These are phyloP conservation scores for Plagodis pulveraria DNA, from an alignment of 2,888 invertebrate genomes.

Conservation along the genomic window DNA sequence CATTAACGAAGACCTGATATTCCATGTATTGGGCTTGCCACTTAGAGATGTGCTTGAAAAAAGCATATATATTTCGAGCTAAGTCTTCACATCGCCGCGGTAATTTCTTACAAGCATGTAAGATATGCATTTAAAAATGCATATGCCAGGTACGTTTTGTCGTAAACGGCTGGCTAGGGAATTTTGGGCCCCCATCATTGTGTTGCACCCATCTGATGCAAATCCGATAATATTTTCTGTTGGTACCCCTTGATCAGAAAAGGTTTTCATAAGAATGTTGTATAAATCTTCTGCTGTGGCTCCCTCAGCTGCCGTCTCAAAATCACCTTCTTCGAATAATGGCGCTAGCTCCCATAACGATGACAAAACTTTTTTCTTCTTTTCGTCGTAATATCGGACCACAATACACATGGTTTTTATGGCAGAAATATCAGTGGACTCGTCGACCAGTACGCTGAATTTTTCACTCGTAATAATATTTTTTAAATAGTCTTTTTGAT, in stretches of 20 bases:
- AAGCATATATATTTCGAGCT: slow-evolving; percentile 10
- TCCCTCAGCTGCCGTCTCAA: slow-evolving; percentile 6
- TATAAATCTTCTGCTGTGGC: background rate
- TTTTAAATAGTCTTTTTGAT: slow-evolving; percentile 10
- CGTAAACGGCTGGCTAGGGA: slow-evolving; percentile 10
- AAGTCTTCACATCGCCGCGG: slow-evolving; percentile 14
- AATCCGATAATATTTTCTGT: slow-evolving; percentile 13
- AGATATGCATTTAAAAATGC: slow-evolving; percentile 12
- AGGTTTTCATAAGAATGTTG: background rate
- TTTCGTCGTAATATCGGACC: slow-evolving; percentile 1
- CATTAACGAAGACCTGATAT: slow-evolving; percentile 7
- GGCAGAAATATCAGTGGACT: slow-evolving; percentile 9
- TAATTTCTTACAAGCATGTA: slow-evolving; percentile 15
- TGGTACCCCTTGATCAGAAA: slow-evolving; percentile 1
- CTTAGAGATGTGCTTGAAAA: slow-evolving; percentile 12
- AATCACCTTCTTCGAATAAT: slow-evolving; percentile 4
- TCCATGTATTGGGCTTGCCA: background rate
- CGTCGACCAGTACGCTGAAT: slow-evolving; percentile 14
- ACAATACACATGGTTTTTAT: slow-evolving; percentile 13
- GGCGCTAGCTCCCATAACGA: slow-evolving; percentile 6
- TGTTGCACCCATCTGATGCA: slow-evolving; percentile 12
- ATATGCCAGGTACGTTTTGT: background rate
- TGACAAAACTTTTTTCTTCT: slow-evolving; percentile 2
- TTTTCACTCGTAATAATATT: background rate
- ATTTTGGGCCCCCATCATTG: slow-evolving; percentile 12